A percentile compares a stretch with the other conserved stretches of the same genome.
Conservation (phyloP, 2,888 invertebrate genomes). For the Ochropacha duplaris region DNA sequence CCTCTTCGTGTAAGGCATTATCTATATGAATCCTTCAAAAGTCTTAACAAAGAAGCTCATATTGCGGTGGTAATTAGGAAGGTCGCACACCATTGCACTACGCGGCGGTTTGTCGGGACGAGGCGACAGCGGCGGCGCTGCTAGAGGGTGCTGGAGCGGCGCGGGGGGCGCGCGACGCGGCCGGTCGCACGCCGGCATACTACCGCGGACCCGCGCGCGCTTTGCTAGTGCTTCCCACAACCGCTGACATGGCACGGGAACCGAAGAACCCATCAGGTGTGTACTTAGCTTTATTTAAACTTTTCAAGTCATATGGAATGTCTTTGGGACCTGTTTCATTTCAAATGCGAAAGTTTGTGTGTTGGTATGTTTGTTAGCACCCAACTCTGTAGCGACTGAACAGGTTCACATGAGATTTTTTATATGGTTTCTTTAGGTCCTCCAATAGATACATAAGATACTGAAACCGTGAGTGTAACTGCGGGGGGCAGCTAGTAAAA, state of each 20-base stretch:
- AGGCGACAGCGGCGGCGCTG: conserved; percentile 88
- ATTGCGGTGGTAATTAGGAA: conserved; percentile 43
- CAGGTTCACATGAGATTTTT: too few species aligned
- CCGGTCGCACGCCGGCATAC: conserved; percentile 69
- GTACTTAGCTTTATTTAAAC: conserved; percentile 21
- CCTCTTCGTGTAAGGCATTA: too few species aligned
- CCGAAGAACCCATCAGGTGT: conserved; percentile 60
- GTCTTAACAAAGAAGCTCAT: not conserved
- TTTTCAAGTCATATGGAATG: not conserved
- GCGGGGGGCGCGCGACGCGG: conserved; percentile 91
- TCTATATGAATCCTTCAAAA: too few species aligned
- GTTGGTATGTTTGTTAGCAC: too few species aligned
- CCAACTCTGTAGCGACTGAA: too few species aligned
- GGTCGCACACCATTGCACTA: conserved; percentile 92
- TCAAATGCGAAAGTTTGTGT: too few species aligned
- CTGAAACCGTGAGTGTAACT: too few species aligned
- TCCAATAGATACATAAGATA: too few species aligned
- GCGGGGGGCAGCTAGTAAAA: too few species aligned
- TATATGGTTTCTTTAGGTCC: too few species aligned
- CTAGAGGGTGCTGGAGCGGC: conserved; percentile 92
- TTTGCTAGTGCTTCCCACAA: conserved; percentile 60
- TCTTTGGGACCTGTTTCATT: too few species aligned
- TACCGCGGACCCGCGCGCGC: conserved; percentile 67
- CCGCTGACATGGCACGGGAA: conserved; percentile 56
- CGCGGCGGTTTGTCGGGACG: conserved; percentile 89